Evolutionary conservation across 2,888 invertebrate genomes (phyloP).

Genomic region (Tetramorium bicarinatum): DNA sequence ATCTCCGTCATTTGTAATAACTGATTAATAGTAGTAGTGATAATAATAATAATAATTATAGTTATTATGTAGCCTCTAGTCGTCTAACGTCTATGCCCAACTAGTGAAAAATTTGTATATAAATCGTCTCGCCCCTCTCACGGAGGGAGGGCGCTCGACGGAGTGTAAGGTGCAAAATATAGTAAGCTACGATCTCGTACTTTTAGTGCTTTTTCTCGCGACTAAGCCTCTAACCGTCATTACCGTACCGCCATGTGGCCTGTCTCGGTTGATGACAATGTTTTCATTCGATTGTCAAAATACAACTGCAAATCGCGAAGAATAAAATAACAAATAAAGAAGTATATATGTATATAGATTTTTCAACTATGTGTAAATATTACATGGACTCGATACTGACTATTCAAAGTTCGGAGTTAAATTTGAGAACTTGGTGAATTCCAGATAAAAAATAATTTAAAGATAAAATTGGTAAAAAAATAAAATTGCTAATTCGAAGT

Average conservation of each 20-base stretch:
- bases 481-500: background rate
- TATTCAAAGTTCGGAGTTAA: background rate
- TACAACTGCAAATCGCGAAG: background rate
- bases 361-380: constrained; percentile 10
- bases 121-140: constrained; percentile 74
- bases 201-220: constrained; percentile 81
- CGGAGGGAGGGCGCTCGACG: constrained; percentile 75
- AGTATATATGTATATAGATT: background rate
- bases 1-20: constrained; percentile 76
- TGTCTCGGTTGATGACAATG: constrained; percentile 36
- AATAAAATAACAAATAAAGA: constrained; percentile 7
- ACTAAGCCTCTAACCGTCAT: constrained; percentile 80
- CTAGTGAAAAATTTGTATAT: constrained; percentile 81
- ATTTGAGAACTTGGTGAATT: constrained; percentile 15
- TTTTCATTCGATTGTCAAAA: constrained; percentile 3
- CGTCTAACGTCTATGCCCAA: constrained; percentile 84
- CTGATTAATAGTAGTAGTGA: constrained; percentile 80
- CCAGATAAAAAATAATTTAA: background rate
- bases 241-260: constrained; percentile 63
- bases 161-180: constrained; percentile 84
- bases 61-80: constrained; percentile 85
- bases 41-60: constrained; percentile 80
- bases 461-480: background rate
- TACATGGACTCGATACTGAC: background rate
- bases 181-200: constrained; percentile 83